Evolutionary conservation across 37 sponge, comb jelly and placozoan genomes (phyloP).

Genomic region (Chondrilla cf. caribensis): DNA sequence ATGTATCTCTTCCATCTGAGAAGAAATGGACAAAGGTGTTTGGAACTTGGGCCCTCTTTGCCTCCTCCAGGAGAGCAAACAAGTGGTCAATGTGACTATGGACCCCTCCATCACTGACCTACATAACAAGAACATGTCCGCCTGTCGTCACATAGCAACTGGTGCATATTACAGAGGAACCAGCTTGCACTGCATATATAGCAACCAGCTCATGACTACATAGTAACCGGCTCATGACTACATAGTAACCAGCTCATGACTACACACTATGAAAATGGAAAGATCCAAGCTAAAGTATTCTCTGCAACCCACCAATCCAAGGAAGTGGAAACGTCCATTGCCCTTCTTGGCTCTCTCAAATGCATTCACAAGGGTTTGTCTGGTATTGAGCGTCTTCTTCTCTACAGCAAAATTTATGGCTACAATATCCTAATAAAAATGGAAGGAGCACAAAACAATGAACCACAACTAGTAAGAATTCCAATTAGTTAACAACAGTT

Average conservation of each 20-base stretch:
- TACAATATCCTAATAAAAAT: conserved; percentile 74
- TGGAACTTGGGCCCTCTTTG: conserved; percentile 71
- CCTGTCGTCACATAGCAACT: too few species aligned
- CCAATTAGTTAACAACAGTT: background rate
- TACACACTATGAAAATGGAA: too few species aligned
- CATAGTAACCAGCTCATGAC: too few species aligned
- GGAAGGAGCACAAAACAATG: background rate
- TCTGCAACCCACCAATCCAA: conserved; percentile 84
- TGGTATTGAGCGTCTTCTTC: conserved; percentile 44
- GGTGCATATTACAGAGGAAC: too few species aligned
- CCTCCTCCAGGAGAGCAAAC: conserved; percentile 72
- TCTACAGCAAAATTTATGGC: conserved; percentile 76
- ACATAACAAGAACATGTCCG: background rate
- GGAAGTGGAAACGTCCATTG: conserved; percentile 78
- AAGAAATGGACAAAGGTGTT: conserved; percentile 91
- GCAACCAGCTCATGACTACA: too few species aligned
- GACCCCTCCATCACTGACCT: conserved; percentile 95
- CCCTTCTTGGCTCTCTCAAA: conserved; percentile 61
- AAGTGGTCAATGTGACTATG: conserved; percentile 93
- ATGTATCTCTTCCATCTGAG: conserved; percentile 95
- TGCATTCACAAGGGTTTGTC: conserved; percentile 60
- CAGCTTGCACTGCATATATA: too few species aligned
- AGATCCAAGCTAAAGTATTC: too few species aligned
- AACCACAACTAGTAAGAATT: background rate
- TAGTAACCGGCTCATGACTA: too few species aligned